Conservation (phyloP, 2,797 vertebrate species). For the Coregonus suidteri region DNA sequence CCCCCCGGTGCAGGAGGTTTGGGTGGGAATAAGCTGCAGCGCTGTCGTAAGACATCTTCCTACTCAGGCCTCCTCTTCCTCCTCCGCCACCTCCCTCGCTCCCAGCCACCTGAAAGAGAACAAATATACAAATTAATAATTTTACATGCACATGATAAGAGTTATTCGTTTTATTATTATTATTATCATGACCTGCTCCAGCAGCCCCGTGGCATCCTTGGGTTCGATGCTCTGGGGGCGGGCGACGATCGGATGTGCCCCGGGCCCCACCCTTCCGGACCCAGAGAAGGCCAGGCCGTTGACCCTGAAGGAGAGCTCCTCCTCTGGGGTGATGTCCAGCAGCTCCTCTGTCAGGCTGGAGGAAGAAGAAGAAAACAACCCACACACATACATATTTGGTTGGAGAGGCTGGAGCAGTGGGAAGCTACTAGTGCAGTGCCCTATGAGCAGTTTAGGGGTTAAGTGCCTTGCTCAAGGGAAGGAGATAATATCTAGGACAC, state of each 20-base stretch:
- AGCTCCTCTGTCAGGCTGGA: slow-evolving; percentile 79
- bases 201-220: slow-evolving; percentile 74
- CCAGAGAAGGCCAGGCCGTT: slow-evolving; percentile 57
- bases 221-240: slow-evolving; percentile 82
- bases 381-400: neutral
- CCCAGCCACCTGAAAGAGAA: slow-evolving; percentile 29
- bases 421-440: neutral
- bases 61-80: slow-evolving; percentile 59
- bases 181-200: slow-evolving; percentile 56
- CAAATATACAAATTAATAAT: neutral
- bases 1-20: slow-evolving; percentile 72
- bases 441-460: neutral
- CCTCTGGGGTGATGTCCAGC: slow-evolving; percentile 71
- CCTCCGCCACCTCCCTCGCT: slow-evolving; percentile 42
- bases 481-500: neutral
- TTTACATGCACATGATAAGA: neutral
- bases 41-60: slow-evolving; percentile 83
- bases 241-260: slow-evolving; percentile 55
- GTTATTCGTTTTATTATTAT: neutral
- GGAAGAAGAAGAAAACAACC: neutral
- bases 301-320: slow-evolving; percentile 74
- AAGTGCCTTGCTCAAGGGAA: neutral
- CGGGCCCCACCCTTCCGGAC: slow-evolving; percentile 43
- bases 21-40: slow-evolving; percentile 72
- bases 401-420: neutral